A percentile compares a stretch with the other conserved stretches of the same genome.
Evolutionary conservation across 2,888 invertebrate species (phyloP).

Genomic region (Nemurella pictetii): DNA sequence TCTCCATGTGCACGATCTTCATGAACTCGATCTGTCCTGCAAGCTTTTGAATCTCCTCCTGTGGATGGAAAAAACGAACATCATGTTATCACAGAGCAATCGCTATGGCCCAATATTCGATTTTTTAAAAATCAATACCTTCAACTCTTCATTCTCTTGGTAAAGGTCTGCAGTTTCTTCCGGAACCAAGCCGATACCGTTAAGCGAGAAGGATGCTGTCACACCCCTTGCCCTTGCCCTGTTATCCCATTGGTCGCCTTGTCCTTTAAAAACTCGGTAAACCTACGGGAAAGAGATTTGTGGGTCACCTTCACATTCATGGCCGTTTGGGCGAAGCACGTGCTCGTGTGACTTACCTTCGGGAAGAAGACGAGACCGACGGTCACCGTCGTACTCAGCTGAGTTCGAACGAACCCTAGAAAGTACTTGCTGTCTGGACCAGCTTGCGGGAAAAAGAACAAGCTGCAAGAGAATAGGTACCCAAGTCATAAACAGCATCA

Average conservation of each 20-base stretch:
- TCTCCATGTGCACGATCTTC: slow-evolving; percentile 93
- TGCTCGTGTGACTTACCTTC: slow-evolving; percentile 63
- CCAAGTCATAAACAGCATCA: no score
- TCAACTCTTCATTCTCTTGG: slow-evolving; percentile 89
- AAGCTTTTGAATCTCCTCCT: slow-evolving; percentile 90
- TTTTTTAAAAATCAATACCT: slow-evolving; percentile 57
- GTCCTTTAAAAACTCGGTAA: slow-evolving; percentile 77
- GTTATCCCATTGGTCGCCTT: slow-evolving; percentile 90
- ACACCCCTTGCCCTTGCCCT: slow-evolving; percentile 80
- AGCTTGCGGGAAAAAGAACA: slow-evolving; percentile 81
- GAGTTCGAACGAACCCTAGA: slow-evolving; percentile 88
- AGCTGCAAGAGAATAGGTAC: slow-evolving; percentile 64
- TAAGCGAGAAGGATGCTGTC: slow-evolving; percentile 82
- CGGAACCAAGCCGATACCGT: slow-evolving; percentile 81
- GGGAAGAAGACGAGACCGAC: slow-evolving; percentile 82
- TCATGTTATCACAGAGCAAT: background rate
- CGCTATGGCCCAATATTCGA: background rate
- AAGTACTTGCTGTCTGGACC: slow-evolving; percentile 92
- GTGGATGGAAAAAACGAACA: slow-evolving; percentile 43
- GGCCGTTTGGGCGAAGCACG: background rate
- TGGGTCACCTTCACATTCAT: no score
- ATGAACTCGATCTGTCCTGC: slow-evolving; percentile 91
- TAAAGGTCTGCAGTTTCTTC: slow-evolving; percentile 84
- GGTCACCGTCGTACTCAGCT: slow-evolving; percentile 88
- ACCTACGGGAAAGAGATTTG: slow-evolving; percentile 58